Evolutionary conservation across 2,888 invertebrate species (phyloP).

Genomic region (Caenorhabditis virilis): DNA sequence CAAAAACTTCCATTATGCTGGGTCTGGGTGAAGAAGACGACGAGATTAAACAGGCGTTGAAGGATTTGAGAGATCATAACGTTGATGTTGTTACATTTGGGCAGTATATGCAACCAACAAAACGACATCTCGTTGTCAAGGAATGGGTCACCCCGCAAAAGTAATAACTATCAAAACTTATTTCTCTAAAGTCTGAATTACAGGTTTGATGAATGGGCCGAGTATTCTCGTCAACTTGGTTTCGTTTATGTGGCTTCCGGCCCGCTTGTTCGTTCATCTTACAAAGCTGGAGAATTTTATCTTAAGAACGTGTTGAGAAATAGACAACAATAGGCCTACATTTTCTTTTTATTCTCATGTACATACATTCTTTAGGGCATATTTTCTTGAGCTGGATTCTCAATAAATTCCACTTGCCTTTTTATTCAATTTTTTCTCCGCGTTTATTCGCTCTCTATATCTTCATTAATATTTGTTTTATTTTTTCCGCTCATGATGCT

Average conservation of each 20-base stretch:
- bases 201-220: conserved; percentile 64
- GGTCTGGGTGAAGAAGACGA: conserved; percentile 88
- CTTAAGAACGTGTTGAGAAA: conserved; percentile 63
- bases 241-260: conserved; percentile 97
- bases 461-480: conserved; percentile 2
- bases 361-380: background rate
- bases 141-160: conserved; percentile 96
- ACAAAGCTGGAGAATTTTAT: conserved; percentile 86
- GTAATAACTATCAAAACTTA: conserved; percentile 70
- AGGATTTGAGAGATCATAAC: conserved; percentile 70
- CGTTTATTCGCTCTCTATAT: conserved; percentile 20
- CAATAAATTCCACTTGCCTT: conserved; percentile 22
- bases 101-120: conserved; percentile 99
- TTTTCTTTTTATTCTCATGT: conserved; percentile 6
- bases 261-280: conserved; percentile 92
- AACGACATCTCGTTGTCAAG: conserved; percentile 80
- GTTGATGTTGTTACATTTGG: conserved; percentile 96
- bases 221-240: conserved; percentile 76
- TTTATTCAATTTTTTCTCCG: conserved; percentile 6
- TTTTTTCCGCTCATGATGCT: background rate
- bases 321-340: conserved; percentile 14
- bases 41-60: conserved; percentile 71
- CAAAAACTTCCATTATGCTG: conserved; percentile 97
- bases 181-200: conserved; percentile 73
- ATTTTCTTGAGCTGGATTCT: conserved; percentile 6